phyloP scores from a whole-genome alignment of 2,113 vertebrate genomes.

The Percopsis transmontana region DNA sequence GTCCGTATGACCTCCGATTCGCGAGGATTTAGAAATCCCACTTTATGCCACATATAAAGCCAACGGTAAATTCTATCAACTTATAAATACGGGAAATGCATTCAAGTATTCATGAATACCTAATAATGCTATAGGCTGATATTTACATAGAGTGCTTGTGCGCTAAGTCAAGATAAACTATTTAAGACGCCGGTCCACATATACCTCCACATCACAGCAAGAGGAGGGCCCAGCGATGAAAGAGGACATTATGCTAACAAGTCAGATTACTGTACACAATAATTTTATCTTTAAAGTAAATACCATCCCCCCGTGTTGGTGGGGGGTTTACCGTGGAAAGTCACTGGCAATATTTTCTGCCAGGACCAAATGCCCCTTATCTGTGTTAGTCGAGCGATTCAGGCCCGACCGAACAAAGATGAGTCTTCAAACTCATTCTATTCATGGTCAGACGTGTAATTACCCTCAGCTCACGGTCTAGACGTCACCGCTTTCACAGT shows the following conservation, averaged over 20 bases:
- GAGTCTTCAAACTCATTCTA: conserved; percentile 92
- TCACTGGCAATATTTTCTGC: conserved; percentile 77
- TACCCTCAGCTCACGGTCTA: conserved; percentile 97
- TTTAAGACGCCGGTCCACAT: conserved; percentile 73
- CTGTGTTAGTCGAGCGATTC: conserved; percentile 87
- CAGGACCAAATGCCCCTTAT: conserved; percentile 82
- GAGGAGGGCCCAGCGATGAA: conserved; percentile 72
- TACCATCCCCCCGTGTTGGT: conserved; percentile 74
- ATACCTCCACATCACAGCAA: conserved; percentile 72
- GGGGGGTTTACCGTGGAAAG: conserved; percentile 50
- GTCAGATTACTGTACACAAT: conserved; percentile 87
- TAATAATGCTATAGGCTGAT: conserved; percentile 79
- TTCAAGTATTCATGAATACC: conserved; percentile 72
- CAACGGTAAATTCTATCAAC: conserved; percentile 78
- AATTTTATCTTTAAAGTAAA: conserved; percentile 86
- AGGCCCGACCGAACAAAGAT: conserved; percentile 87
- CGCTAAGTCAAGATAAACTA: conserved; percentile 80
- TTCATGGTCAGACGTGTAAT: conserved; percentile 98
- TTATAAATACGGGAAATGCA: conserved; percentile 73
- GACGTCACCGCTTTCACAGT: conserved; percentile 97
- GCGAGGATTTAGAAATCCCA: conserved; percentile 69
- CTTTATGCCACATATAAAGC: conserved; percentile 69
- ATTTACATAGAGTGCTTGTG: conserved; percentile 75
- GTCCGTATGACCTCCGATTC: conserved; percentile 72
- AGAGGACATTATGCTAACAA: conserved; percentile 84